phyloP scores from a whole-genome alignment of 1,140 invertebrate genomes.

The Apis dorsata region DNA sequence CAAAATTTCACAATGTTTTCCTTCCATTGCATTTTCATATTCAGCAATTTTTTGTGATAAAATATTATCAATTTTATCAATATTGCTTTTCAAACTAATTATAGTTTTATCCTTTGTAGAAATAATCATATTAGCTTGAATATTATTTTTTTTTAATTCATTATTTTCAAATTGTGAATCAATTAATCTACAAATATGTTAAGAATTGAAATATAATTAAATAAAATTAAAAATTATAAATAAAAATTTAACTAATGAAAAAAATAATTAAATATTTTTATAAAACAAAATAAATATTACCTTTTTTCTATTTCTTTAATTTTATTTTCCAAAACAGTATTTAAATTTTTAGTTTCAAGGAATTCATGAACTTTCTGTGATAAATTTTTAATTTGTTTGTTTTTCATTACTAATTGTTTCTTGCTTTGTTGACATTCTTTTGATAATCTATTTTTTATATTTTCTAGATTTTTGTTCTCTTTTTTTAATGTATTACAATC shows the following conservation, averaged over 20 bases:
- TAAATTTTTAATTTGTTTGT: slow-evolving; percentile 20
- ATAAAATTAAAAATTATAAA: neutral
- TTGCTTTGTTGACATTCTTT: neutral
- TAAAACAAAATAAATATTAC: slow-evolving; percentile 30
- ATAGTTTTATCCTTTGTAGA: slow-evolving; percentile 39
- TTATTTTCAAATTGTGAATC: slow-evolving; percentile 45
- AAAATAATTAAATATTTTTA: neutral
- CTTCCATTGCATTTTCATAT: slow-evolving; percentile 28
- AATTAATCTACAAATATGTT: slow-evolving; percentile 45
- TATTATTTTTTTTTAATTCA: slow-evolving; percentile 38
- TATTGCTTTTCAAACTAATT: slow-evolving; percentile 11
- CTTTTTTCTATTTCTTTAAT: slow-evolving; percentile 27
- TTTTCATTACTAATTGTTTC: slow-evolving; percentile 34
- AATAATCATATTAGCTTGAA: slow-evolving; percentile 26
- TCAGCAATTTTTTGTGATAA: slow-evolving; percentile 14
- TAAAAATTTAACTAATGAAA: neutral
- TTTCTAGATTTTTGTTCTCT: slow-evolving; percentile 18
- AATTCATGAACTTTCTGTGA: slow-evolving; percentile 18
- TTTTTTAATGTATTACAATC: slow-evolving; percentile 19
- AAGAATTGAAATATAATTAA: neutral
- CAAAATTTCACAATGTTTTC: slow-evolving; percentile 38
- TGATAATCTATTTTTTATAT: slow-evolving; percentile 18
- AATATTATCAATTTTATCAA: slow-evolving; percentile 13
- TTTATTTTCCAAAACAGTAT: neutral
- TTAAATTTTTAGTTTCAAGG: neutral